Percentiles rank a stretch among this genome's conserved stretches.
phyloP scores from a whole-genome alignment of 2,888 invertebrate genomes.

The Melanotus villosus region DNA sequence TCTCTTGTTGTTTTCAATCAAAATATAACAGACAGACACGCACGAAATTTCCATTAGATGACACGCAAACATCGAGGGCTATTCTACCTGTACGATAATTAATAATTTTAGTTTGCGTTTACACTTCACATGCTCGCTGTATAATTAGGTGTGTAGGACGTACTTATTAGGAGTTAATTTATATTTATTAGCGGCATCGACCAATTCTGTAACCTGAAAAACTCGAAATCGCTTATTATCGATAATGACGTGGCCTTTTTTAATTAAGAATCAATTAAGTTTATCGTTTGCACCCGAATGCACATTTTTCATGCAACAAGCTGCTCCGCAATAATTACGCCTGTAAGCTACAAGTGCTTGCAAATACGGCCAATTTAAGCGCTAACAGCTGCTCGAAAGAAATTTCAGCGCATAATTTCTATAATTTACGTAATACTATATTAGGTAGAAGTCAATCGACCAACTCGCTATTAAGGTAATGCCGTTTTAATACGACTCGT shows the following conservation, averaged over 20 bases:
- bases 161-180: slow-evolving; percentile 1
- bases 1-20: slow-evolving; percentile 25
- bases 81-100: slow-evolving; percentile 1
- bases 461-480: slow-evolving; percentile 37
- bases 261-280: slow-evolving; percentile 18
- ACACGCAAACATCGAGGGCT: slow-evolving; percentile 6
- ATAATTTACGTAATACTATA: slow-evolving; percentile 42
- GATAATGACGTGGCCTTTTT: background rate
- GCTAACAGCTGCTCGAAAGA: slow-evolving; percentile 37
- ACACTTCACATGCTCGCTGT: background rate
- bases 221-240: background rate
- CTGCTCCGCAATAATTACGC: slow-evolving; percentile 9
- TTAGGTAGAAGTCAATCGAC: slow-evolving; percentile 38
- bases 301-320: slow-evolving; percentile 12
- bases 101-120: background rate
- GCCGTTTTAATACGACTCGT: slow-evolving; percentile 33
- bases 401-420: slow-evolving; percentile 33
- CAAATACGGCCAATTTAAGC: slow-evolving; percentile 33
- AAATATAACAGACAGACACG: slow-evolving; percentile 10
- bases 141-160: background rate
- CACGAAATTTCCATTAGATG: slow-evolving; percentile 19
- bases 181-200: background rate
- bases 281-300: slow-evolving; percentile 4
- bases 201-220: background rate
- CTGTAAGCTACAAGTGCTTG: slow-evolving; percentile 10